phyloP scores from a whole-genome alignment of 2,888 invertebrate genomes.

The Ormia ochracea region DNA sequence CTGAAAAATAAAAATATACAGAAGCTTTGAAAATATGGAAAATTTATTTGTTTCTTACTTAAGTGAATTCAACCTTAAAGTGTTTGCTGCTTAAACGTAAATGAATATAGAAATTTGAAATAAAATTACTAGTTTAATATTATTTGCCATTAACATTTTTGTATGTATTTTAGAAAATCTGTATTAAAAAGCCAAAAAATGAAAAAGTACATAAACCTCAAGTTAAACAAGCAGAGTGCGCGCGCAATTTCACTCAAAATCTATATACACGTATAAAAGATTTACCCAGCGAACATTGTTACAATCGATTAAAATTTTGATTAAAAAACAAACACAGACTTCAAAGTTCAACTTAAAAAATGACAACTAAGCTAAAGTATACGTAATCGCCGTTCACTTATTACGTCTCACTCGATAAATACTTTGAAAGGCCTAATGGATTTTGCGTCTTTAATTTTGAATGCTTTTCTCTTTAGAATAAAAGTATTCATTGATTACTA shows the following conservation, averaged over 20 bases:
- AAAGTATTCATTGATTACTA: no score
- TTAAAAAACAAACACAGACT: no score
- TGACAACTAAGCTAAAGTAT: no score
- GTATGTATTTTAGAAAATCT: slow-evolving; percentile 52
- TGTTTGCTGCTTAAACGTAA: slow-evolving; percentile 27
- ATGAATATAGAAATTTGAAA: slow-evolving; percentile 29
- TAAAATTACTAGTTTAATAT: slow-evolving; percentile 54
- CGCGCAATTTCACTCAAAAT: slow-evolving; percentile 55
- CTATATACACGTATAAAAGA: not conserved
- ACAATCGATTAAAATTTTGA: no score
- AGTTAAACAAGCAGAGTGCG: slow-evolving; percentile 50
- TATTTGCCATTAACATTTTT: slow-evolving; percentile 43
- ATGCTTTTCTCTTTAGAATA: no score
- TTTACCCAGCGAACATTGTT: no score
- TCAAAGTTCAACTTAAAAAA: no score
- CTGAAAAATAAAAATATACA: not conserved
- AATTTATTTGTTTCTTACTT: not conserved
- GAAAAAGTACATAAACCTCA: slow-evolving; percentile 11
- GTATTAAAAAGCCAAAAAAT: slow-evolving; percentile 25
- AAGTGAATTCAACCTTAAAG: slow-evolving; percentile 40
- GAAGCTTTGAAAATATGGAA: slow-evolving; percentile 37
- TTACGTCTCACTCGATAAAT: no score
- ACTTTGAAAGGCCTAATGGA: no score
- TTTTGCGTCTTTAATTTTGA: no score
- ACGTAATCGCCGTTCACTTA: no score